These are phyloP conservation scores for Entomobrya proxima DNA, from an alignment of 2,888 invertebrate genomes.

Conservation along the genomic window DNA sequence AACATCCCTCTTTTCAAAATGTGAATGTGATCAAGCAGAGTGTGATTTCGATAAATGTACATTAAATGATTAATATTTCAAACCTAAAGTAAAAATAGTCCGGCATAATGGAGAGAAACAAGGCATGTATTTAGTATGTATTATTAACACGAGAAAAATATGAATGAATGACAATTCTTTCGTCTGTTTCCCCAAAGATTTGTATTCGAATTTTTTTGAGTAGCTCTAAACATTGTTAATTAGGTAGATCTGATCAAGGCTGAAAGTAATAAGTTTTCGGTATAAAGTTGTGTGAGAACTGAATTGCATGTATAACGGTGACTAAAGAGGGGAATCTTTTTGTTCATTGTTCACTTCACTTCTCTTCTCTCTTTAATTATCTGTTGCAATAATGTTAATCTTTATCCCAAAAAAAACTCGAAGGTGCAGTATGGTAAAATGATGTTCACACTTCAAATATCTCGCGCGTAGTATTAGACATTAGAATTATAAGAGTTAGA, in stretches of 20 bases:
- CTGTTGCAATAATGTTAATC: background rate
- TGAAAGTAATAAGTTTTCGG: background rate
- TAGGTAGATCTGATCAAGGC: slow-evolving; percentile 23
- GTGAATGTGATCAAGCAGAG: slow-evolving; percentile 62
- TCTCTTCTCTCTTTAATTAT: background rate
- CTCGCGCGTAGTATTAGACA: background rate
- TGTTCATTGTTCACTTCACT: background rate
- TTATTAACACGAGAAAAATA: slow-evolving; percentile 3
- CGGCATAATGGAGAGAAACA: background rate
- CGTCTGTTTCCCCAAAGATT: slow-evolving; percentile 24
- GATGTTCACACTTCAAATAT: background rate
- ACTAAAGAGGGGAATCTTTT: background rate
- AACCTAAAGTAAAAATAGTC: too few species aligned
- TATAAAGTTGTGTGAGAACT: background rate
- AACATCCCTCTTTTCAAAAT: slow-evolving; percentile 36
- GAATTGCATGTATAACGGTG: background rate
- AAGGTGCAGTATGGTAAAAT: slow-evolving; percentile 11
- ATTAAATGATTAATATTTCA: too few species aligned
- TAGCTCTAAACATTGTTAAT: too few species aligned
- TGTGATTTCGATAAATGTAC: slow-evolving; percentile 52
- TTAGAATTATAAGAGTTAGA: background rate
- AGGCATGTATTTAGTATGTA: background rate
- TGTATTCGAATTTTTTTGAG: background rate
- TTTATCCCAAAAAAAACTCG: background rate
- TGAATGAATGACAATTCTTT: slow-evolving; percentile 9